phyloP scores from a whole-genome alignment of 2,888 invertebrate genomes.

The Dynastes maya region DNA sequence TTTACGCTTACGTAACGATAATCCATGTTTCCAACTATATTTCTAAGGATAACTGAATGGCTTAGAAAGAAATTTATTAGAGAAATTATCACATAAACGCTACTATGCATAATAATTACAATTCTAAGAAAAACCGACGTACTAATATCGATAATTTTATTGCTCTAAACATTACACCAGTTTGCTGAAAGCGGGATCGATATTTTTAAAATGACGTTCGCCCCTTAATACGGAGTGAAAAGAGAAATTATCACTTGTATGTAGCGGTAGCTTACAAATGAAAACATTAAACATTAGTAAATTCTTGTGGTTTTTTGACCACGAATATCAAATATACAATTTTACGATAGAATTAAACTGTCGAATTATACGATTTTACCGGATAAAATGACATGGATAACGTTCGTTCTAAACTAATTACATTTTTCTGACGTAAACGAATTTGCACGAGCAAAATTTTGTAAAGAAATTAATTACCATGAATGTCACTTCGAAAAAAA shows the following conservation, averaged over 20 bases:
- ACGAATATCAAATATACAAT: not conserved
- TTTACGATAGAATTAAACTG: not conserved
- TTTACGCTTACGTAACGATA: too few relatives aligned
- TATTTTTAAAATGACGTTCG: too few relatives aligned
- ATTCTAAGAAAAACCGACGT: not conserved
- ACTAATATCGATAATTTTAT: not conserved
- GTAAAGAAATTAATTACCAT: conserved; percentile 26
- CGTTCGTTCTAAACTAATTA: not conserved
- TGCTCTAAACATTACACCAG: not conserved
- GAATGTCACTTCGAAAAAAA: conserved; percentile 22
- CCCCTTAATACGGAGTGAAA: too few relatives aligned
- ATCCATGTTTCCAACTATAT: not conserved
- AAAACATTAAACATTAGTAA: not conserved
- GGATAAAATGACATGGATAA: not conserved
- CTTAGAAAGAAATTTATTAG: not conserved
- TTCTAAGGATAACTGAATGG: not conserved
- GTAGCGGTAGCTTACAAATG: not conserved
- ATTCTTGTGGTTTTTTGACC: not conserved
- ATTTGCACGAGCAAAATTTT: not conserved
- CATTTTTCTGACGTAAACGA: conserved; percentile 10
- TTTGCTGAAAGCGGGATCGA: not conserved
- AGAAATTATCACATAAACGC: not conserved
- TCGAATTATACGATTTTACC: conserved; percentile 14
- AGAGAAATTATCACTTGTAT: too few relatives aligned
- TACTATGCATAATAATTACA: not conserved